Percentiles rank a stretch among this genome's conserved stretches.
These are phyloP conservation scores for Urocitellus parryii DNA, from an alignment of 2,113 vertebrate genomes.

Conservation along the genomic window DNA sequence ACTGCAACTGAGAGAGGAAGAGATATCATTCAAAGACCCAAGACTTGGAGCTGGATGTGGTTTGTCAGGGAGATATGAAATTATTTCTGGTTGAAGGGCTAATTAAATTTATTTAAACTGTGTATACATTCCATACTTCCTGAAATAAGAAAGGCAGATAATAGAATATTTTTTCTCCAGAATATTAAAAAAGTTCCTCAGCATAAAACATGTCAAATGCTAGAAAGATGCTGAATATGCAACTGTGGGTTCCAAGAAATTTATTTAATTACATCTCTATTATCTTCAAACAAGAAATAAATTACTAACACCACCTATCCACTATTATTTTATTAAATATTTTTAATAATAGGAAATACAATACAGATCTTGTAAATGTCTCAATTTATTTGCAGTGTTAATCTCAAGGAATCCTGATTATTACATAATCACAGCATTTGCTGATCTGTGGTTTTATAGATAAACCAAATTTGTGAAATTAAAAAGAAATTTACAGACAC, in stretches of 20 bases:
- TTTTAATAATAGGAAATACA: slow-evolving; percentile 85
- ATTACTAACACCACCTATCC: neutral
- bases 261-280: slow-evolving; percentile 24
- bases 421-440: slow-evolving; percentile 71
- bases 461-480: slow-evolving; percentile 77
- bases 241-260: slow-evolving; percentile 53
- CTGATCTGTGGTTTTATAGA: slow-evolving; percentile 77
- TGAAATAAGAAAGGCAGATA: slow-evolving; percentile 17
- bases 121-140: neutral
- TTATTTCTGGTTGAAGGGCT: neutral
- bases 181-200: slow-evolving; percentile 32
- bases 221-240: slow-evolving; percentile 12
- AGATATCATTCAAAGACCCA: neutral
- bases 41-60: neutral
- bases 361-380: slow-evolving; percentile 69
- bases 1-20: neutral
- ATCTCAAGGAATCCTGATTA: slow-evolving; percentile 79
- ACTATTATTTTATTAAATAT: slow-evolving; percentile 78
- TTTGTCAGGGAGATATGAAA: neutral
- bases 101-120: slow-evolving; percentile 16
- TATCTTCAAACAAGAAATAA: slow-evolving; percentile 56
- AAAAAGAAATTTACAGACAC: slow-evolving; percentile 70
- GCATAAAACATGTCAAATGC: slow-evolving; percentile 33
- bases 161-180: slow-evolving; percentile 26
- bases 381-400: slow-evolving; percentile 74